Evolutionary conservation across 2,888 invertebrate genomes (phyloP).

Genomic region (Drosophila mettleri): DNA sequence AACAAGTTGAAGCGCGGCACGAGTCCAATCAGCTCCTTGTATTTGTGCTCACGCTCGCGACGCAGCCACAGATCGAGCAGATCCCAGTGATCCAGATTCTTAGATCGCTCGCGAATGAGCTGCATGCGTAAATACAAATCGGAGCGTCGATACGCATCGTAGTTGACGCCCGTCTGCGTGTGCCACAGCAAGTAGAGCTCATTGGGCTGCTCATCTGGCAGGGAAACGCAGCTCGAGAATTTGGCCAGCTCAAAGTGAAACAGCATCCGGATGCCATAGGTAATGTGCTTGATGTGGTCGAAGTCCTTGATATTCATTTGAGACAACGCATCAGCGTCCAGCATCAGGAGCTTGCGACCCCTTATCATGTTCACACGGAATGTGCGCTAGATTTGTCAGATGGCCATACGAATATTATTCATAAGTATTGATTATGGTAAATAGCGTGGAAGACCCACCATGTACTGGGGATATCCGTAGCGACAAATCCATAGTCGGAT

Average conservation of each 20-base stretch:
- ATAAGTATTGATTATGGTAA: too few relatives aligned
- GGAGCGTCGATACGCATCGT: constrained; percentile 85
- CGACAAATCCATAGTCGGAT: constrained; percentile 86
- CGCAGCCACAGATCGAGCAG: constrained; percentile 69
- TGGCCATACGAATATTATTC: not conserved
- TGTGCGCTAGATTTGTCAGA: constrained; percentile 80
- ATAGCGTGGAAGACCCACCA: constrained; percentile 76
- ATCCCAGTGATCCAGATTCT: constrained; percentile 86
- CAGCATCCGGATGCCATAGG: constrained; percentile 83
- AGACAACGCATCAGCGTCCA: constrained; percentile 85
- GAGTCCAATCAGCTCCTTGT: constrained; percentile 36
- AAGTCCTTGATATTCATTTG: constrained; percentile 86
- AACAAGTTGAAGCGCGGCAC: constrained; percentile 28
- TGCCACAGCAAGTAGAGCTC: constrained; percentile 86
- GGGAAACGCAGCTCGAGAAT: constrained; percentile 52
- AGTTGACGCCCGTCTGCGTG: constrained; percentile 86
- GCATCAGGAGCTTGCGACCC: constrained; percentile 84
- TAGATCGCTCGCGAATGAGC: constrained; percentile 84
- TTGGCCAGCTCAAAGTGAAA: constrained; percentile 85
- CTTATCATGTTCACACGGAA: constrained; percentile 85
- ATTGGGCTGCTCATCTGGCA: constrained; percentile 82
- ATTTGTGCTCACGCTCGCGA: constrained; percentile 53
- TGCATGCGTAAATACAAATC: constrained; percentile 86
- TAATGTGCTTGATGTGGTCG: constrained; percentile 84
- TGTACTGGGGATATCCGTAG: constrained; percentile 86